Base-by-base conservation (phyloP, 2,888 invertebrate species). In the Mythimna loreyi region DNA sequence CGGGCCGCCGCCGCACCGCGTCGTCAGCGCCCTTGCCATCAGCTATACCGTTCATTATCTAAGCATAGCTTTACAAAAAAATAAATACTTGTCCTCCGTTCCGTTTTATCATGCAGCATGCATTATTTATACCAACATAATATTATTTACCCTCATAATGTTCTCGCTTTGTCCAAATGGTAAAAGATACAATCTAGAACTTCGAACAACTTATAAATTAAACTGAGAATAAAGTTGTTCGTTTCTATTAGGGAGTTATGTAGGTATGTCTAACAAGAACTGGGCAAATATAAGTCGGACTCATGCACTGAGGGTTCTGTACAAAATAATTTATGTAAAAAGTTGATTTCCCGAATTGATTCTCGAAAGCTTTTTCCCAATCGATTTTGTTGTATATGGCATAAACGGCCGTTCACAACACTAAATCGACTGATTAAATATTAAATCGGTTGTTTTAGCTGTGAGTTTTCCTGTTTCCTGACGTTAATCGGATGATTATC, bases 11-110 rank as follows among this genome's bases (percentile, higher is more conserved):
- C 40, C 53, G 43, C 19, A 23, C 28, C 33, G 33, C 65, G 52
- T 70, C 61, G 59, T 52, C 66, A 62, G 62, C 71, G 71, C 74
- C 80, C 79, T 71, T 56, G 53, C 70, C 67, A 49, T 43, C 16
- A 65, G 19, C 30, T 55, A 64, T 49, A 49, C 58, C 36, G 59
- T 64, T 68, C 68, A 67, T 75, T 74, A 69, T 81, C 55, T 74
- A 73, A 60, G 28, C 56, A 61, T 47, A 45, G 45, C 52, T 56
- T 67, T 61, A 81, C 52, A 67, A 71, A 78, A 68, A 67, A 67
- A 45, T 16, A n/a, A 43, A 25, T 49, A 57, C 16, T 40, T 55
- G 16, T 52, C 28, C 58, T 52, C 49, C 45, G 25, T 28, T 59
- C 11, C 16, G 55, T 62, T 58, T 52, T 63, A 67, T n/a, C 40